A percentile compares a stretch with the other conserved stretches of the same genome.
Evolutionary conservation across 2,797 vertebrate species (phyloP).

Genomic region (Etheostoma nigrum): DNA sequence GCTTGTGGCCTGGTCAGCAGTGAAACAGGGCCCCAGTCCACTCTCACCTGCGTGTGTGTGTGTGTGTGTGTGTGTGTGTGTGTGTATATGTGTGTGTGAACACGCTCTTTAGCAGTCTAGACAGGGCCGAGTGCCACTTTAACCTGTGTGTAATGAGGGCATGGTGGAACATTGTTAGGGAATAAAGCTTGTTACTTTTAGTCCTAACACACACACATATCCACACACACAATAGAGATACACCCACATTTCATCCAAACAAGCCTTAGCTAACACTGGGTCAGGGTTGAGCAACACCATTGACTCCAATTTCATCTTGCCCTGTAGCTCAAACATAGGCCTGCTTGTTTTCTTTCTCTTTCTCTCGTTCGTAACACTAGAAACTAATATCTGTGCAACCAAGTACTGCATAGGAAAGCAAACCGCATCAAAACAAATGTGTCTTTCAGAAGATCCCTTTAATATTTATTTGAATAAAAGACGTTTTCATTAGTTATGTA

Average conservation of each 20-base stretch:
- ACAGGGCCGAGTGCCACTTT: constrained; percentile 77
- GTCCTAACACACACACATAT: constrained; percentile 65
- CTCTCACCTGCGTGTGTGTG: constrained; percentile 30
- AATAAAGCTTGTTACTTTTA: constrained; percentile 84
- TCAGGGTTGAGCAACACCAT: constrained; percentile 79
- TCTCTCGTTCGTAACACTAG: constrained; percentile 20
- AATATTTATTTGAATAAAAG: background rate
- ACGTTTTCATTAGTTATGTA: background rate
- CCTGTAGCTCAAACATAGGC: constrained; percentile 58
- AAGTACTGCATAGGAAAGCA: constrained; percentile 38
- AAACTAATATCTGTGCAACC: constrained; percentile 49
- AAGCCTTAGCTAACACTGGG: constrained; percentile 69
- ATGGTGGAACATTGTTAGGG: constrained; percentile 79
- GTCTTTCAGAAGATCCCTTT: constrained; percentile 16
- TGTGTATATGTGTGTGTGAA: constrained; percentile 21
- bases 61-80: constrained; percentile 39
- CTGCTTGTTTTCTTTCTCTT: constrained; percentile 50
- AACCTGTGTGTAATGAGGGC: constrained; percentile 86
- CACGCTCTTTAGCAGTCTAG: constrained; percentile 69
- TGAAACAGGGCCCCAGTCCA: constrained; percentile 45
- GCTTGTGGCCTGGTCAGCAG: constrained; percentile 47
- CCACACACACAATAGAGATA: constrained; percentile 38
- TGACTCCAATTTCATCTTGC: constrained; percentile 79
- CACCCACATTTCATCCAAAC: constrained; percentile 67
- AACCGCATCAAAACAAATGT: background rate